A percentile compares a stretch with the other conserved stretches of the same genome.
phyloP scores from a whole-genome alignment of 1,140 invertebrate genomes.

The Drosophila miranda region DNA sequence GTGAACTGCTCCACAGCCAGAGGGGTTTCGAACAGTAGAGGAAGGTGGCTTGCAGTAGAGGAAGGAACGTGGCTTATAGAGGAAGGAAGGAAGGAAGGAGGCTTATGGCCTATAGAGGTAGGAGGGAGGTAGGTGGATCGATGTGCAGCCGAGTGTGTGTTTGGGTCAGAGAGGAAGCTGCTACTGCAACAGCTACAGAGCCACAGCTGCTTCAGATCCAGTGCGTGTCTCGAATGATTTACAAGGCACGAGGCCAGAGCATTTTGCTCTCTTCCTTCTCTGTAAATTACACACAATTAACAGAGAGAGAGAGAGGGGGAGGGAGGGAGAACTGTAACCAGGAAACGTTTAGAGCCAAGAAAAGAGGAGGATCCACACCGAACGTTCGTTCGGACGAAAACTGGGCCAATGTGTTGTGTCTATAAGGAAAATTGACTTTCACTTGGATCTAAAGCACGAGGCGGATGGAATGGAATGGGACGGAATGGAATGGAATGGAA shows the following conservation, averaged over 20 bases:
- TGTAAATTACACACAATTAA: conserved; percentile 41
- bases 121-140: no score
- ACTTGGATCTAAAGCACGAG: conserved; percentile 35
- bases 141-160: neutral
- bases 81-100: no score
- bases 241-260: conserved; percentile 17
- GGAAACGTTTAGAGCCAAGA: conserved; percentile 29
- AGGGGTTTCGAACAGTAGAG: conserved; percentile 8
- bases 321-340: conserved; percentile 31
- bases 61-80: no score
- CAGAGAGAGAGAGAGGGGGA: conserved; percentile 3
- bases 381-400: conserved; percentile 13
- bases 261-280: conserved; percentile 13
- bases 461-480: conserved; percentile 52
- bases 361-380: conserved; percentile 19
- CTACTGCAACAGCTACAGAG: no score
- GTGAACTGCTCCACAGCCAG: conserved; percentile 62
- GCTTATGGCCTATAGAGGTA: no score
- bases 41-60: no score
- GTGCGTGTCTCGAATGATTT: conserved; percentile 35
- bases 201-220: neutral
- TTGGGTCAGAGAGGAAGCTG: conserved; percentile 4
- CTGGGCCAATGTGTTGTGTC: conserved; percentile 56
- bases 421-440: conserved; percentile 63
- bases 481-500: conserved; percentile 14